phyloP scores from a whole-genome alignment of 2,797 vertebrate species.

The Periophthalmus magnuspinnatus region DNA sequence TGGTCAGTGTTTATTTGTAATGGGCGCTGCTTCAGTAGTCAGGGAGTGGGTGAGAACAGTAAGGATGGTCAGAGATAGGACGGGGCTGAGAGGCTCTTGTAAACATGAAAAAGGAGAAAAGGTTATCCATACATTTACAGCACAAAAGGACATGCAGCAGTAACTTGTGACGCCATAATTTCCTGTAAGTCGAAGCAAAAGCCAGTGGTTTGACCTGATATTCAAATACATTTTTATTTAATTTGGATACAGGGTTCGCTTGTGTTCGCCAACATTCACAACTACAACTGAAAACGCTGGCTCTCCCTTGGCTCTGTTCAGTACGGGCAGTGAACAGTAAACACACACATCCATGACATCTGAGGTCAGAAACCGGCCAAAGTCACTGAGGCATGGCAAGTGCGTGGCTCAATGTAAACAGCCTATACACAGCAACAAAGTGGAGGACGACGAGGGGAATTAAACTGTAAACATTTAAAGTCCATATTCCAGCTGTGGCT shows the following conservation, averaged over 20 bases:
- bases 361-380: conserved; percentile 51
- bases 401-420: conserved; percentile 11
- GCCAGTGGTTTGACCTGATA: conserved; percentile 7
- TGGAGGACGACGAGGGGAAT: conserved; percentile 4
- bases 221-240: conserved; percentile 6
- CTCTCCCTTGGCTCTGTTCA: conserved; percentile 17
- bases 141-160: conserved; percentile 4
- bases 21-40: conserved; percentile 26
- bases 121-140: conserved; percentile 6
- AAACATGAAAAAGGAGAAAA: conserved; percentile 38
- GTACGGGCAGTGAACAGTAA: conserved; percentile 41
- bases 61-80: conserved; percentile 25
- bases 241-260: conserved; percentile 42
- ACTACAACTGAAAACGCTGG: conserved; percentile 43
- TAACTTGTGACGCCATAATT: neutral
- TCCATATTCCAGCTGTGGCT: conserved; percentile 15
- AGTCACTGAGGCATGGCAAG: conserved; percentile 5
- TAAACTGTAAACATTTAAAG: conserved; percentile 17
- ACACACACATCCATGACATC: conserved; percentile 31
- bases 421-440: conserved; percentile 22
- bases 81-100: conserved; percentile 24
- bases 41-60: conserved; percentile 19
- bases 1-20: conserved; percentile 43
- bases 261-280: conserved; percentile 63
- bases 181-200: conserved; percentile 10